Base-by-base conservation (phyloP, 2,797 vertebrate species). In the Eulemur coronatus region DNA sequence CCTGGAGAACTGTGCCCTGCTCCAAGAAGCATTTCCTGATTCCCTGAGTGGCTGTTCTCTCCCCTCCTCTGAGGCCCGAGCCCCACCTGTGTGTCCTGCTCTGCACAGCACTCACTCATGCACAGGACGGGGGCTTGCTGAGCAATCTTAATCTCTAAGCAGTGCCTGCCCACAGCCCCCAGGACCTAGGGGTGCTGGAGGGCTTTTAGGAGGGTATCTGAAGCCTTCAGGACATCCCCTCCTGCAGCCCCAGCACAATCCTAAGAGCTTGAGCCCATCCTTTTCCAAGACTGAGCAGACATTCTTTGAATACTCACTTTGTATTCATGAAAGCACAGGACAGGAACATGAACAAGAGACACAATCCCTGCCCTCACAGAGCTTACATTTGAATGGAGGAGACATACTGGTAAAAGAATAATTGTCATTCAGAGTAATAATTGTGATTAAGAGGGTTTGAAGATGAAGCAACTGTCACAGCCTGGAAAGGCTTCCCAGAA, bases 231-330 rank as follows among this genome's bases (percentile, higher is more conserved):
- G 17, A 20, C n/a, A 57, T 82, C 55, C 90, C 63, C 30, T 90
- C 65, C n/a, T 65, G 80, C 38, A 92, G 57, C 38, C 20, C 24
- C 41, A 57, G 89, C 57, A 13, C 24, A 59, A 17, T 41, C 81
- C 50, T 70, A 89, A 96, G 33, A 88, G 28, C 12, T 57, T 41
- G 55, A 89, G 20, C 24, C 15, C 33, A 50, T n/a, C 3, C 55
- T 80, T 79, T 52, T 65, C 41, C 73, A 88, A 91, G 80, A 94
- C 72, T 78, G 50, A 92, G 43, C 52, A 86, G 73, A 67, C 24
- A 93, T 91, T 89, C 38, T 90, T 95, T 73, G 89, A 95, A 38
- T 76, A 41, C 8, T 4, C 72, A 4, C 28, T 93, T 89, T 75
- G 57, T 43, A 26, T 94, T 41, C 33, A 46, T 91, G 92, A 95